These are phyloP conservation scores for Clanis bilineata DNA, from an alignment of 2,888 invertebrate genomes.

Conservation along the genomic window DNA sequence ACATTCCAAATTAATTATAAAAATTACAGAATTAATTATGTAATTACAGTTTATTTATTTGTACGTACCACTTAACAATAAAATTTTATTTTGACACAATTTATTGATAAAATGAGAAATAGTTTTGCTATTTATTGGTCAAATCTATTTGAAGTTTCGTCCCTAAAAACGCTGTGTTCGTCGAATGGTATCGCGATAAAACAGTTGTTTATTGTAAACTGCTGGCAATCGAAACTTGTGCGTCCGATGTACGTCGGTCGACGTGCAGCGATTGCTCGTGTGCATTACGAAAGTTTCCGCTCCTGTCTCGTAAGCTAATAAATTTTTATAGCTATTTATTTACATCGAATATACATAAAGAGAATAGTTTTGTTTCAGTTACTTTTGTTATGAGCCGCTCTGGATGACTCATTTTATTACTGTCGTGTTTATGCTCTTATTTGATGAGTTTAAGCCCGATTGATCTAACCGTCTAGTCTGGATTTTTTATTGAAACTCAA, in stretches of 20 bases:
- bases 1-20: neutral
- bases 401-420: neutral
- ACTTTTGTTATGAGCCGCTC: neutral
- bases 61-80: no score
- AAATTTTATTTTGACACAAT: neutral
- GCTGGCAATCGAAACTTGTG: conserved; percentile 57
- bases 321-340: conserved; percentile 14
- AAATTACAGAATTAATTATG: no score
- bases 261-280: conserved; percentile 42
- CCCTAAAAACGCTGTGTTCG: conserved; percentile 21
- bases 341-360: conserved; percentile 14
- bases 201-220: conserved; percentile 52
- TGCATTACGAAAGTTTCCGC: conserved; percentile 61
- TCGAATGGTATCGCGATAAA: conserved; percentile 18
- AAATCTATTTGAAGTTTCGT: neutral
- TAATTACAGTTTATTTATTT: no score
- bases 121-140: neutral
- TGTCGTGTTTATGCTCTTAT: neutral
- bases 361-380: conserved; percentile 1
- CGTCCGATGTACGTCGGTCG: conserved; percentile 41
- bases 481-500: no score
- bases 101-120: neutral
- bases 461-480: no score
- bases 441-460: neutral
- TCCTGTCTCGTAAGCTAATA: conserved; percentile 21